A percentile compares a stretch with the other conserved stretches of the same genome.
These are phyloP conservation scores for Idaea biselata DNA, from an alignment of 2,888 invertebrate species.

Conservation along the genomic window DNA sequence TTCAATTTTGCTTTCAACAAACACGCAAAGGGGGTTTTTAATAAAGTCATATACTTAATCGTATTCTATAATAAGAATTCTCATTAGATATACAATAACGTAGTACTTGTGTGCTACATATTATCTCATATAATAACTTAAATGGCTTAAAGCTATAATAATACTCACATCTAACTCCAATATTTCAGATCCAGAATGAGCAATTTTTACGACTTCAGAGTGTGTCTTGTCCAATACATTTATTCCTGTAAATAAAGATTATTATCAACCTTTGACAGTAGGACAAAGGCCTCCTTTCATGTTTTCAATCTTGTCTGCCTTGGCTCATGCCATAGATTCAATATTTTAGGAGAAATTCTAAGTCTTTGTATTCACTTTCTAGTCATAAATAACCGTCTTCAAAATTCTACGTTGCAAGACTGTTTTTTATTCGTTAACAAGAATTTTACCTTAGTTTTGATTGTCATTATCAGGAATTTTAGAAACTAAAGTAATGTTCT, in stretches of 20 bases:
- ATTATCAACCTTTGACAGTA: conserved; percentile 15
- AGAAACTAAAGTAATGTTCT: conserved; percentile 14
- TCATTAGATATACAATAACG: too few relatives aligned
- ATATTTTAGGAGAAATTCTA: too few relatives aligned
- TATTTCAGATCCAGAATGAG: conserved; percentile 92
- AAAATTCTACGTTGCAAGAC: too few relatives aligned
- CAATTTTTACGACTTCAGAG: conserved; percentile 95
- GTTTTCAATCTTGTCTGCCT: too few relatives aligned
- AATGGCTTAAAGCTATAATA: background rate
- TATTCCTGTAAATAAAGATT: conserved; percentile 70
- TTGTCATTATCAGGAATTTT: background rate
- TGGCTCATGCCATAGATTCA: too few relatives aligned
- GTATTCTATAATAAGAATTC: too few relatives aligned
- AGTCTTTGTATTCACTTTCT: too few relatives aligned
- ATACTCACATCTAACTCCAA: conserved; percentile 87
- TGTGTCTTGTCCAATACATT: conserved; percentile 96
- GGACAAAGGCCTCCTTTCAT: background rate
- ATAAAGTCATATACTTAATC: background rate
- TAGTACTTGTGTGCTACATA: too few relatives aligned
- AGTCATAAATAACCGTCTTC: too few relatives aligned
- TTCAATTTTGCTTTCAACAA: background rate
- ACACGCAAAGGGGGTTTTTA: background rate
- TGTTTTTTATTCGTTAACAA: background rate
- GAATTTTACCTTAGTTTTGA: too few relatives aligned
- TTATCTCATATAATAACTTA: too few relatives aligned